Percentiles rank a stretch among this genome's conserved stretches.
Evolutionary conservation across 2,888 invertebrate species (phyloP).

Genomic region (Nowickia ferox): DNA sequence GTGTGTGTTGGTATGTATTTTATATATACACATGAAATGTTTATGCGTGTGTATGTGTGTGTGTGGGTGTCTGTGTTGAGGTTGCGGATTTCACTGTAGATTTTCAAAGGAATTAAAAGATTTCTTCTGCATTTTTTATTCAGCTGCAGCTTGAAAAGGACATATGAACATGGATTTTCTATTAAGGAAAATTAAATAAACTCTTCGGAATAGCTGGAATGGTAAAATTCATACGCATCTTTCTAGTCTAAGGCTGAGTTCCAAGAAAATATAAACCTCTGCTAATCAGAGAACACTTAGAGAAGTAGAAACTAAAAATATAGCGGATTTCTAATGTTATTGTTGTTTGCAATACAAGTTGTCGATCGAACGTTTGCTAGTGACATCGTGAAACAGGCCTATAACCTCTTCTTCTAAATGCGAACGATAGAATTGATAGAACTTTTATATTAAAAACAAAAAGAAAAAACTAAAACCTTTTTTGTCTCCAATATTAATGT

Average conservation of each 20-base stretch:
- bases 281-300: too few species aligned
- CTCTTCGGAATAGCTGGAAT: conserved; percentile 38
- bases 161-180: conserved; percentile 78
- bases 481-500: too few species aligned
- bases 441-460: too few species aligned
- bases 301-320: too few species aligned
- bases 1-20: background rate
- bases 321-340: too few species aligned
- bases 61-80: conserved; percentile 36
- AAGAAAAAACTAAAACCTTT: too few species aligned
- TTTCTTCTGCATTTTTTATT: conserved; percentile 61
- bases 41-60: background rate
- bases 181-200: conserved; percentile 80
- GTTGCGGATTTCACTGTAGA: conserved; percentile 58
- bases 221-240: background rate
- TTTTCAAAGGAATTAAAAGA: conserved; percentile 74
- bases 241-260: background rate
- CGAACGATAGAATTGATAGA: too few species aligned
- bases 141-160: conserved; percentile 46
- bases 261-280: too few species aligned
- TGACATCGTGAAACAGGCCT: too few species aligned
- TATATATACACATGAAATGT: background rate
- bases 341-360: too few species aligned
- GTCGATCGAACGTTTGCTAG: too few species aligned
- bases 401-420: too few species aligned